Evolutionary conservation across 1,140 invertebrate genomes (phyloP).

Genomic region (Formica exsecta): DNA sequence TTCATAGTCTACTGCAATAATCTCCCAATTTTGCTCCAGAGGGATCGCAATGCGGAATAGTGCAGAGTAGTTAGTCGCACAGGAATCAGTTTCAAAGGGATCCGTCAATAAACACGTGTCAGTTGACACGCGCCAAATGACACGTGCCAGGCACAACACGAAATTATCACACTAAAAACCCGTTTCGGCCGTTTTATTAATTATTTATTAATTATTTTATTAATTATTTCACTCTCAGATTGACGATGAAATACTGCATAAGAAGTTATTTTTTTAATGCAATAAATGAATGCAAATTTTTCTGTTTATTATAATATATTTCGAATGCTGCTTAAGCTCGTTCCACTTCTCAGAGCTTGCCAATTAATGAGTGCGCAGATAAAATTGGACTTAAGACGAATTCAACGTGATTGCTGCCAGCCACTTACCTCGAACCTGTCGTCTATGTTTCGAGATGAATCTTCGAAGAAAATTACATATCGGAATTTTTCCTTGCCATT

Average conservation of each 20-base stretch:
- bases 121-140: slow-evolving; percentile 1
- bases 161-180: neutral
- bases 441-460: neutral
- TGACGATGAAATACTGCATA: neutral
- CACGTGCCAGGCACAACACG: slow-evolving; percentile 10
- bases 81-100: neutral
- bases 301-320: neutral
- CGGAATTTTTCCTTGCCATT: neutral
- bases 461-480: slow-evolving; percentile 26
- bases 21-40: neutral
- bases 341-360: slow-evolving; percentile 5
- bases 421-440: slow-evolving; percentile 9
- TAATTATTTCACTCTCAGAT: neutral
- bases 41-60: neutral
- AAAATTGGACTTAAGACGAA: slow-evolving; percentile 46
- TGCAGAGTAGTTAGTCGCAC: no score
- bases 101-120: slow-evolving; percentile 14
- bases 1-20: slow-evolving; percentile 17
- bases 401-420: neutral
- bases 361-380: slow-evolving; percentile 29
- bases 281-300: neutral
- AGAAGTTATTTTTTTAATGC: neutral
- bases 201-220: neutral
- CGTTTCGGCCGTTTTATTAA: neutral
- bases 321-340: neutral